These are phyloP conservation scores for Bubo blakistoni DNA, from an alignment of 2,113 vertebrate genomes.

Conservation along the genomic window DNA sequence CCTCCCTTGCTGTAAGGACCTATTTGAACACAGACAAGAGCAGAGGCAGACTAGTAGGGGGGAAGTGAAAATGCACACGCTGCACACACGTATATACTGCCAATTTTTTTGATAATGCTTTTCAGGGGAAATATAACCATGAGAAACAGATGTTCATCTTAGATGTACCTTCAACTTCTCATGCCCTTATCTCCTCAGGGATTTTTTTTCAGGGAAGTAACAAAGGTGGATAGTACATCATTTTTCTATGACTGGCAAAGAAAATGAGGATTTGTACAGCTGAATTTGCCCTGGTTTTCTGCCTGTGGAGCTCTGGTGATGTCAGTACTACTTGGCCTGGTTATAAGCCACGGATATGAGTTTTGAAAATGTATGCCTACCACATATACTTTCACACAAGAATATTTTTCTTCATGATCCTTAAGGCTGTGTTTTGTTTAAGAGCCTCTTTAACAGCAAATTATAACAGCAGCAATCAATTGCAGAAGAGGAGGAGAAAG, in stretches of 20 bases:
- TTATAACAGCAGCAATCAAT: background rate
- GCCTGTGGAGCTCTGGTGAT: background rate
- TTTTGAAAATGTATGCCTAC: background rate
- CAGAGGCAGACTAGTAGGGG: background rate
- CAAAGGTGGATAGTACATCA: background rate
- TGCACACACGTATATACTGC: background rate
- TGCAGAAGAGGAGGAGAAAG: background rate
- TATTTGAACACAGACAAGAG: background rate
- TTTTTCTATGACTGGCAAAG: background rate
- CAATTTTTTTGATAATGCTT: background rate
- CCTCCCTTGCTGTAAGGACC: background rate
- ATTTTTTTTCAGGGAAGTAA: background rate
- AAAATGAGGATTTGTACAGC: background rate
- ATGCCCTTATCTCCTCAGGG: background rate
- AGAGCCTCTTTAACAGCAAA: background rate
- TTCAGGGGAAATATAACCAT: background rate
- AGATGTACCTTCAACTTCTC: background rate
- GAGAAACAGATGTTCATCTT: background rate
- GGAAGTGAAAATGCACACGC: background rate
- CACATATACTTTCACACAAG: background rate
- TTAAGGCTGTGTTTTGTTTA: background rate
- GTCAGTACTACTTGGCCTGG: background rate
- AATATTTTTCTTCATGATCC: background rate
- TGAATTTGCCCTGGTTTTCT: background rate
- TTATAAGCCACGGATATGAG: background rate